These are phyloP conservation scores for Hypotaenidia philippensis DNA, from an alignment of 2,797 vertebrate species.

Conservation along the genomic window DNA sequence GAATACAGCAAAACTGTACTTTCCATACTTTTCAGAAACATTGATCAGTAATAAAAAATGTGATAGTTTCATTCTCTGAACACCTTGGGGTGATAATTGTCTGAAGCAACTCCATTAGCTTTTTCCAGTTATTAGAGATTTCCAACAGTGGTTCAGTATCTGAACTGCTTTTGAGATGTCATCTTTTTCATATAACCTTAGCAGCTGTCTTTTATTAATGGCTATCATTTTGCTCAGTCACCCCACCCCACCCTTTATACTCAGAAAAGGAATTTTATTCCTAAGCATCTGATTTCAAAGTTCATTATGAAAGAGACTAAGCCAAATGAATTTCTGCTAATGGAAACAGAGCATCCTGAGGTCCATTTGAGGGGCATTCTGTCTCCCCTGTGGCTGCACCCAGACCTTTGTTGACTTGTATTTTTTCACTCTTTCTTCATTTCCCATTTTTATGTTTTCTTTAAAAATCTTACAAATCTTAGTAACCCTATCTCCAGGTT, in stretches of 20 bases:
- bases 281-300: constrained; percentile 19
- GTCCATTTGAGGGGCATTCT: background rate
- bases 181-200: background rate
- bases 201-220: background rate
- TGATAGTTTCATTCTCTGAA: background rate
- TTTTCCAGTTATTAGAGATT: background rate
- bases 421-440: background rate
- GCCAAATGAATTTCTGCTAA: constrained; percentile 28
- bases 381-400: background rate
- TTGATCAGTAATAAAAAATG: background rate
- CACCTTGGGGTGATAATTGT: background rate
- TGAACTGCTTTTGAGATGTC: background rate
- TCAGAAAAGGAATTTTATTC: constrained; percentile 23
- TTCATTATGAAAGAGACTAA: background rate
- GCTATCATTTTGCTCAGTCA: constrained; percentile 9
- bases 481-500: background rate
- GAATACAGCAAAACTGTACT: background rate
- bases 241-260: background rate
- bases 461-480: background rate
- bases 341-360: background rate
- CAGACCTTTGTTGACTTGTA: background rate
- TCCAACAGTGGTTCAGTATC: background rate
- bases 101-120: background rate
- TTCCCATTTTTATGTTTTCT: background rate
- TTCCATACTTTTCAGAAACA: background rate